Percentiles rank a stretch among this genome's conserved stretches.
Conservation (phyloP, 2,888 invertebrate species). For the Noctua comes region DNA sequence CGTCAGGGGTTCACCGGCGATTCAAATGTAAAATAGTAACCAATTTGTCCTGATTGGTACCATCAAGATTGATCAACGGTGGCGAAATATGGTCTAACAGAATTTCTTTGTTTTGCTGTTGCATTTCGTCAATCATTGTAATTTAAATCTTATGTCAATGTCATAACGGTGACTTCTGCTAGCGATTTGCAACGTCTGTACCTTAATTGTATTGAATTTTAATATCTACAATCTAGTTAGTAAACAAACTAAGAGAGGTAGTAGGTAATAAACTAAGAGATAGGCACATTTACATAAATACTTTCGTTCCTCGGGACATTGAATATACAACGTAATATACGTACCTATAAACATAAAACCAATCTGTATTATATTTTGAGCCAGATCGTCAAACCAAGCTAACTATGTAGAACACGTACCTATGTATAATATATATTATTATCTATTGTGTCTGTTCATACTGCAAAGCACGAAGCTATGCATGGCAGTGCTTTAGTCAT, state of each 20-base stretch:
- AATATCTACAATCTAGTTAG: not conserved
- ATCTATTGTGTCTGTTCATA: slow-evolving; percentile 30
- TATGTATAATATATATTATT: too few species aligned
- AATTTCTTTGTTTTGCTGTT: not conserved
- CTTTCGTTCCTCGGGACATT: not conserved
- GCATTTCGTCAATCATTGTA: not conserved
- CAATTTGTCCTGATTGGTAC: not conserved
- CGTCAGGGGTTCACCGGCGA: not conserved
- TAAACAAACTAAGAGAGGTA: slow-evolving; percentile 13
- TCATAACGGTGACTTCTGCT: not conserved
- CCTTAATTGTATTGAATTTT: not conserved
- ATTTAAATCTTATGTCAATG: not conserved
- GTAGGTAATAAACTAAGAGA: slow-evolving; percentile 17
- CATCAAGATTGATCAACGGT: not conserved
- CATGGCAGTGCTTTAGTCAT: slow-evolving; percentile 31
- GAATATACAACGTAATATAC: slow-evolving; percentile 11
- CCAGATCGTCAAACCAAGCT: slow-evolving; percentile 24
- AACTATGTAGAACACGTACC: slow-evolving; percentile 24
- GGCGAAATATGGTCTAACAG: not conserved
- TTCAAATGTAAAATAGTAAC: not conserved
- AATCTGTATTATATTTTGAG: slow-evolving; percentile 11
- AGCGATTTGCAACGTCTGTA: not conserved
- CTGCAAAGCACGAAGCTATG: slow-evolving; percentile 39
- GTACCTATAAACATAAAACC: slow-evolving; percentile 14
- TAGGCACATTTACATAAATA: slow-evolving; percentile 30